phyloP scores from a whole-genome alignment of 1,140 invertebrate species.

The Trichonephila clavipes region DNA sequence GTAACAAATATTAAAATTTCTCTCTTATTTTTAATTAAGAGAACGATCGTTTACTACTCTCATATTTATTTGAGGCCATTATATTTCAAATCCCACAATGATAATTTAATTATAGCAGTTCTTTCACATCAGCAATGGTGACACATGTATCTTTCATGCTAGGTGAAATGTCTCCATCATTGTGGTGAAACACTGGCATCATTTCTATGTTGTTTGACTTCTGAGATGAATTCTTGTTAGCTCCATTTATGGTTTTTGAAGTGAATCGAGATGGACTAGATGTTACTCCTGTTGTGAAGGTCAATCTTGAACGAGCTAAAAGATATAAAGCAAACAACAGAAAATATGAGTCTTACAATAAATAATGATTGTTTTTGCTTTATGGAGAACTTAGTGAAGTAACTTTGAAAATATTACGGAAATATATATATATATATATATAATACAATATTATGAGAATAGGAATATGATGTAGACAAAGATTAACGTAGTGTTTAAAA shows the following conservation, averaged over 20 bases:
- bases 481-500: too few relatives aligned
- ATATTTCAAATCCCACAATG: not conserved
- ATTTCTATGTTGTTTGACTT: conserved; percentile 40
- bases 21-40: too few relatives aligned
- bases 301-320: conserved; percentile 60
- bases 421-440: too few relatives aligned
- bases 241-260: conserved; percentile 53
- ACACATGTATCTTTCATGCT: conserved; percentile 36
- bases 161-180: conserved; percentile 4
- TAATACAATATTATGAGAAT: too few relatives aligned
- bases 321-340: not conserved
- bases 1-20: too few relatives aligned
- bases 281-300: conserved; percentile 61
- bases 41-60: too few relatives aligned
- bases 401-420: too few relatives aligned
- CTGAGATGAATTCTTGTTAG: conserved; percentile 36
- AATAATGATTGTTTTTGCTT: too few relatives aligned
- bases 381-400: too few relatives aligned
- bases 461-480: too few relatives aligned
- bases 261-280: conserved; percentile 54
- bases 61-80: not conserved
- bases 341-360: too few relatives aligned
- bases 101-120: not conserved
- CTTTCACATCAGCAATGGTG: conserved; percentile 29
- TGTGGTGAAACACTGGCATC: not conserved